Conservation (phyloP, 37 sponge, comb jelly and placozoan genomes). For the Bolinopsis microptera region DNA sequence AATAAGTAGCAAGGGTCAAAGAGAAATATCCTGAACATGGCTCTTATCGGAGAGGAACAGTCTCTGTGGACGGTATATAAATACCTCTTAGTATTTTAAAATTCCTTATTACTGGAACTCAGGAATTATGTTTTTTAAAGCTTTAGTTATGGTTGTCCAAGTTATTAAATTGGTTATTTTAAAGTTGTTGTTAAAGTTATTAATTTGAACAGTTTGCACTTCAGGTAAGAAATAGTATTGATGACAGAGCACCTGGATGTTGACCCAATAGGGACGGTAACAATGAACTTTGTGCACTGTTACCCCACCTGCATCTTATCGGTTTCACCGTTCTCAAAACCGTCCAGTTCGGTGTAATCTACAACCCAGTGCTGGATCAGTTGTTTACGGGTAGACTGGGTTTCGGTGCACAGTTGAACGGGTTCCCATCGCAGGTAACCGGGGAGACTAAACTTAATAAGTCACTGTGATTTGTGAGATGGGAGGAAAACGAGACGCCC, state of each 20-base stretch:
- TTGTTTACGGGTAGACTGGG: conserved; percentile 12
- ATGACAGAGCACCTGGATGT: no score
- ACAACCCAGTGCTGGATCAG: conserved; percentile 44
- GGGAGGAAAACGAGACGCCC: background rate
- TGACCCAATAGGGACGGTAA: conserved; percentile 97
- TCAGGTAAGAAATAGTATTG: no score
- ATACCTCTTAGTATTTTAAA: no score
- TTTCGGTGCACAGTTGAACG: conserved; percentile 35
- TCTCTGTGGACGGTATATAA: conserved; percentile 1
- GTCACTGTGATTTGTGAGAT: conserved; percentile 37
- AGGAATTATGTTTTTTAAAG: no score
- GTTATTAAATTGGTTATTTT: no score
- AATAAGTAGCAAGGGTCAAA: background rate
- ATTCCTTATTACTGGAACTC: no score
- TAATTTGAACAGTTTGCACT: no score
- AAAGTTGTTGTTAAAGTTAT: no score
- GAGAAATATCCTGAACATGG: conserved; percentile 46
- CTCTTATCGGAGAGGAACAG: conserved; percentile 14
- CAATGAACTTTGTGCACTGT: conserved; percentile 91
- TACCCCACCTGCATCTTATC: conserved; percentile 55
- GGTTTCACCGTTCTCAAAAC: conserved; percentile 23
- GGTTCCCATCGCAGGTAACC: background rate
- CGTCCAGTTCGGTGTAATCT: conserved; percentile 49
- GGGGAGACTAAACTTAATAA: background rate
- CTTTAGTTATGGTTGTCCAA: no score